Base-by-base conservation (phyloP, 2,113 vertebrate genomes). In the Egretta garzetta region DNA sequence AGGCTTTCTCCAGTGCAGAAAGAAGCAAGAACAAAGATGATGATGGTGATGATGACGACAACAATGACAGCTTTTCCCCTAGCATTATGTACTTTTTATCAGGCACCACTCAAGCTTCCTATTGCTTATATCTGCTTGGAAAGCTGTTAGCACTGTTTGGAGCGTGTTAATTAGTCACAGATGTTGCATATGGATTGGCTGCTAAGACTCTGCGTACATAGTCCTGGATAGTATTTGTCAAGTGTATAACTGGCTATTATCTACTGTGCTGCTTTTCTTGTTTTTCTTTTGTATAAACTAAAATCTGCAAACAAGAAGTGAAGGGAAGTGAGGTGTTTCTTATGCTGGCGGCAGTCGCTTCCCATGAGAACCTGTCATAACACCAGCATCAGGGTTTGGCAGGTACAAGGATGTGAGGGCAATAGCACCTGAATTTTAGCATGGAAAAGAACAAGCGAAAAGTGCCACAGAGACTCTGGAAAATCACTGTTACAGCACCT, bases 331-430 rank as follows among this genome's bases (percentile, higher is more conserved):
- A 26, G 18, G 28, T 43, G 14, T 60, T 93, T 59, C 64, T 59
- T 39, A 23, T 5, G 9, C 32, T 41, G 58, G 43, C 1, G 0
- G 7, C 28, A 33, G 24, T 63, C 0, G 0, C 27, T 71, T 79
- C 47, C 26, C 28, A 18, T 35, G 37, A 94, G 67, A 90, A 52
- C 12, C 14, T 9, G 1, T 60, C 53, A 52, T 52, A 90, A 43
- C 49, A 86, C 16, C 39, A 66, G 1, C 15, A 15, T 56, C 24
- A 62, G 67, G 2, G 2, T 49, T 66, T 71, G 55, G 32, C 23
- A 91, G 50, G 21, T 32, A 52, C 16, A 24, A 47, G 26, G 18
- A 20, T 55, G 8, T 79, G 49, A 75, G 47, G 20, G 11, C 27
- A 92, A 12, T 10, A 75, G 4, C 21, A 43, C 6, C 28, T 50